Evolutionary conservation across 2,888 invertebrate species (phyloP), one percentile per base, ranked within the genome.

Genomic region (Dysmachus trigonus): DNA sequence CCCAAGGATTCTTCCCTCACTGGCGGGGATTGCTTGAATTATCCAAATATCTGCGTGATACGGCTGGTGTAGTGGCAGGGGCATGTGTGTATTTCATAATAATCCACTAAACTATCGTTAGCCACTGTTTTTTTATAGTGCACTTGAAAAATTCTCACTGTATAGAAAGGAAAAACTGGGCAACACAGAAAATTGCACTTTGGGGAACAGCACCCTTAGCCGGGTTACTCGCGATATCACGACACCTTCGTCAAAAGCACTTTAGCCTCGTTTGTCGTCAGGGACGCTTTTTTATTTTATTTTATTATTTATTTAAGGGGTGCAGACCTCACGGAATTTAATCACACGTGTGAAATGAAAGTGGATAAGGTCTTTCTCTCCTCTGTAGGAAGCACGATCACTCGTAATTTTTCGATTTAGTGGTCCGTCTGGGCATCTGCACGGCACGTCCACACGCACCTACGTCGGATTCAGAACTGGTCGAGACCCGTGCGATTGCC

Each of bases 391-490:
- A 22, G 62, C 62, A 62, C 62, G 62, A 22, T 62, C 62, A 62
- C 62, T 22, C 62, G 62, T 62, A 62, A 62, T 10, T 62, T 62
- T 35, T 73, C 27, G 35, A 73, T 1, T 33, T 6, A 31, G 8
- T n/a, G 15, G 73, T 73, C 35, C 73, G 35, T 73, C 8, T 73
- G 30, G 33, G 31, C 33, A 31, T 18, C 10, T 10, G 31, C 35
- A 18, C 27, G 38, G 72, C 73, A 30, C 84, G 84, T 71, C 71
- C 27, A 10, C 27, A 84, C 73, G 22, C 15, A 84, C 10, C 73
- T 31, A 84, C 73, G 38, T 41, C 84, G 41, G 30, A 30, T 72
- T 84, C 84, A 84, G 73, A 84, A 84, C 84, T 84, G 84, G 27
- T 30, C 73, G 84, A n/a, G 72, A 73, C 73, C 73, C 73, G 73